Evolutionary conservation across 2,113 vertebrate genomes (phyloP).

Genomic region (Pipa parva): DNA sequence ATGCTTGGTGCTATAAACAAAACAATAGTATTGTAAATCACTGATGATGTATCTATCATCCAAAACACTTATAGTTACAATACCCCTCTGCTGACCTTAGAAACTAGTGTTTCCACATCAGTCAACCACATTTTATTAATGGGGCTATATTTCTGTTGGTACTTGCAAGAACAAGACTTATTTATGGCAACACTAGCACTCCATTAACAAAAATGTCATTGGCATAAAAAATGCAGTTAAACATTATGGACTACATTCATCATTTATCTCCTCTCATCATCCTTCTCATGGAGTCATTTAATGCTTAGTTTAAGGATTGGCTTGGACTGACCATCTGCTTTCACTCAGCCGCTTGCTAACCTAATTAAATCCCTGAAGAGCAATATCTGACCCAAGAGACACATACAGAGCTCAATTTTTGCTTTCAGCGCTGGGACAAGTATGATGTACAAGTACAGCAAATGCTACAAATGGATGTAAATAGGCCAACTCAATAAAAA

Average conservation of each 20-base stretch:
- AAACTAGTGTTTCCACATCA: neutral
- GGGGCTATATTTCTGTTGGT: neutral
- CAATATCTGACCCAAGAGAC: neutral
- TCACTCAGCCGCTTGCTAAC: conserved; percentile 14
- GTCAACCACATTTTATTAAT: neutral
- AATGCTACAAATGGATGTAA: conserved; percentile 51
- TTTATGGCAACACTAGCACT: neutral
- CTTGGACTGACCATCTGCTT: conserved; percentile 15
- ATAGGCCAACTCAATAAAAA: conserved; percentile 55
- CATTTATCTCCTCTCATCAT: neutral
- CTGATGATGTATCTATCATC: too few species aligned
- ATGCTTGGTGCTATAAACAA: too few species aligned
- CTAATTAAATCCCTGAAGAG: neutral
- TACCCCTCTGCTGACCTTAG: neutral
- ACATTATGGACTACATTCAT: neutral
- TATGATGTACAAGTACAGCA: neutral
- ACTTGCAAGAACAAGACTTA: neutral
- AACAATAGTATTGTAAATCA: too few species aligned
- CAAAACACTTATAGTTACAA: too few species aligned
- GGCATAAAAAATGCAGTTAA: neutral
- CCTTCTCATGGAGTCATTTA: conserved; percentile 14
- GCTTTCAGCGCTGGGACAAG: neutral
- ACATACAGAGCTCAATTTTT: neutral
- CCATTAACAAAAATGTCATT: neutral
- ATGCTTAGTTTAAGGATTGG: neutral